Percentiles rank a stretch among this genome's conserved stretches.
Conservation (phyloP, 1,140 invertebrate species). For the Drosophila arizonae region DNA sequence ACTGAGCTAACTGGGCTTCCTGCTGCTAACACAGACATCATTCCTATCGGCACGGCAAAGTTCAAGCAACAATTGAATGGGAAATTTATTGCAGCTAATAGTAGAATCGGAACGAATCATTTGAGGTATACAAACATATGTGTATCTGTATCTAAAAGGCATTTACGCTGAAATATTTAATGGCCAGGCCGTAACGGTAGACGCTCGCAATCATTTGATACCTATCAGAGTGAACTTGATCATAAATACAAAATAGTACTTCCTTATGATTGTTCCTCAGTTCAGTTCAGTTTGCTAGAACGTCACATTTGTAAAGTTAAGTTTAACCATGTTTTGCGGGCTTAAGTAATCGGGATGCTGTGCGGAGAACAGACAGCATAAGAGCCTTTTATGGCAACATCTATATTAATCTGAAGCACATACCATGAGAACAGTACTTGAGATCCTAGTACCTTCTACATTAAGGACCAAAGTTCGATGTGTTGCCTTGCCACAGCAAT, state of each 20-base stretch:
- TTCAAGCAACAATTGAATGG: constrained; percentile 70
- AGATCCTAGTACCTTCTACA: constrained; percentile 48
- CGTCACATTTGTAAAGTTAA: constrained; percentile 47
- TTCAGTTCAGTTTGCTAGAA: not conserved
- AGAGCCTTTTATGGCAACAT: not conserved
- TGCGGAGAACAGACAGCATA: not conserved
- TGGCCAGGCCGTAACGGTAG: constrained; percentile 42
- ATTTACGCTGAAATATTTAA: constrained; percentile 46
- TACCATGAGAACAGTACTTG: constrained; percentile 31
- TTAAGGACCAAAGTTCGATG: constrained; percentile 43
- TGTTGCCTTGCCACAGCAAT: constrained; percentile 43
- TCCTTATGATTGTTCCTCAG: constrained; percentile 47
- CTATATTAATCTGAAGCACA: not conserved
- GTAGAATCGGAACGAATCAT: constrained; percentile 43
- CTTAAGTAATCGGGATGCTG: constrained; percentile 58
- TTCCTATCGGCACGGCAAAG: constrained; percentile 54
- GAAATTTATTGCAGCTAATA: constrained; percentile 70
- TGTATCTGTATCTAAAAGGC: constrained; percentile 24
- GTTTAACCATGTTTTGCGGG: constrained; percentile 47
- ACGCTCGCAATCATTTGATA: constrained; percentile 54
- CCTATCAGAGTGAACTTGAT: constrained; percentile 57
- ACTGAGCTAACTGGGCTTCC: constrained; percentile 51
- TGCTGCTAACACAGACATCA: constrained; percentile 79
- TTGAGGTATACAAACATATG: not conserved
- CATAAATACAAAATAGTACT: constrained; percentile 59